Evolutionary conservation across 2,888 invertebrate genomes (phyloP).

Genomic region (Bombyx huttoni): DNA sequence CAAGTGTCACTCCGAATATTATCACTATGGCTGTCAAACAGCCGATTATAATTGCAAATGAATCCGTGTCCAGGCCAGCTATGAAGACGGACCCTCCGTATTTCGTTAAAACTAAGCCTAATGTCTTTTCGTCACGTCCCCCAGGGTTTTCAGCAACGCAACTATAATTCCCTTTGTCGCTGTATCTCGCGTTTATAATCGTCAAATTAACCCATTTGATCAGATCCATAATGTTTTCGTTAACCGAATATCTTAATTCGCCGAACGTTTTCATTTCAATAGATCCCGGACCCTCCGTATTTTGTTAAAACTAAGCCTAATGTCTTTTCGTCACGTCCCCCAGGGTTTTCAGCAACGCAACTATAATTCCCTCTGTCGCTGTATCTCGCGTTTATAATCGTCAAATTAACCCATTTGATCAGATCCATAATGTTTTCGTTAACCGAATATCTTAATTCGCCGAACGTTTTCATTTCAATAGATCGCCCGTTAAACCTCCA

Average conservation of each 20-base stretch:
- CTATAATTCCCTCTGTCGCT: conserved; percentile 82
- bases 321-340: conserved; percentile 83
- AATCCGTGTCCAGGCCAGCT: conserved; percentile 61
- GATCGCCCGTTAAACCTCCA: conserved; percentile 80
- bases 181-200: conserved; percentile 73
- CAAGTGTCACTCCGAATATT: conserved; percentile 57
- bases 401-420: conserved; percentile 77
- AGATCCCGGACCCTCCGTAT: conserved; percentile 59
- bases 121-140: conserved; percentile 82
- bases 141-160: conserved; percentile 89
- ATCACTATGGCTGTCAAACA: conserved; percentile 54
- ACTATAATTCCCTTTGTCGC: conserved; percentile 81
- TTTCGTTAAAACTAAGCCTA: conserved; percentile 73
- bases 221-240: conserved; percentile 58
- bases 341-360: conserved; percentile 87
- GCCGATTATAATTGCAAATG: conserved; percentile 68
- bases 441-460: conserved; percentile 62
- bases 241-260: conserved; percentile 60
- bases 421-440: conserved; percentile 59
- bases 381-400: conserved; percentile 74
- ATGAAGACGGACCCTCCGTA: conserved; percentile 55
- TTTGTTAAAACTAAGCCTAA: conserved; percentile 74
- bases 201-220: conserved; percentile 78
- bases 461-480: conserved; percentile 65
- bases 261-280: conserved; percentile 67